phyloP scores from a whole-genome alignment of 2,888 invertebrate species.

The Bombylius discolor region DNA sequence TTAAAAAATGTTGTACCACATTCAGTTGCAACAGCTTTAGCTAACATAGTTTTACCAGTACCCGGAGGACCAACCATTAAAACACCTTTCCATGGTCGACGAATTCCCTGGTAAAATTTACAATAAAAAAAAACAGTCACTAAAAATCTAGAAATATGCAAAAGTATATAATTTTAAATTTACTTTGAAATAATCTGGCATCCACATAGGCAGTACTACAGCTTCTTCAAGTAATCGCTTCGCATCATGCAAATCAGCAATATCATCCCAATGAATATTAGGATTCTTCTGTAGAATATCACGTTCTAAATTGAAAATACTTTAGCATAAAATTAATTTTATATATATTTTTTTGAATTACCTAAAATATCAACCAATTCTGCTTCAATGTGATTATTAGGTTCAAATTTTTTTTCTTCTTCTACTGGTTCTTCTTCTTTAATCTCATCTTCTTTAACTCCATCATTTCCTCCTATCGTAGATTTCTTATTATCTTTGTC shows the following conservation, averaged over 20 bases:
- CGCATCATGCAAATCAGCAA: conserved; percentile 79
- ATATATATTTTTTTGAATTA: conserved; percentile 21
- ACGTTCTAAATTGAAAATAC: conserved; percentile 47
- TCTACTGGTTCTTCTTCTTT: conserved; percentile 44
- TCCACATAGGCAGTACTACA: conserved; percentile 92
- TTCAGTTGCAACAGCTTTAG: conserved; percentile 96
- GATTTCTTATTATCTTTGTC: conserved; percentile 2
- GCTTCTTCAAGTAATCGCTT: conserved; percentile 90
- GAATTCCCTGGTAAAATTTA: conserved; percentile 32
- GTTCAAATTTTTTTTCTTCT: conserved; percentile 77
- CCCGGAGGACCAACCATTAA: conserved; percentile 83
- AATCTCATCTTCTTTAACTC: conserved; percentile 46
- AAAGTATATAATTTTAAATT: conserved; percentile 12
- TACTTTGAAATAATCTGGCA: conserved; percentile 97
- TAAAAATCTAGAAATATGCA: background rate
- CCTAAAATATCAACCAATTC: conserved; percentile 87
- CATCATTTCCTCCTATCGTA: background rate
- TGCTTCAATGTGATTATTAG: conserved; percentile 63
- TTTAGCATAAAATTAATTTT: background rate
- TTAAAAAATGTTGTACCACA: conserved; percentile 96
- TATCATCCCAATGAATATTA: conserved; percentile 90
- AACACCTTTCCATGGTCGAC: conserved; percentile 93
- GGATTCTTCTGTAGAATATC: conserved; percentile 96
- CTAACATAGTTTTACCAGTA: conserved; percentile 92
- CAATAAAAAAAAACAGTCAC: background rate